Conservation (phyloP, 2,113 vertebrate genomes). For the Entomyzon cyanotis region DNA sequence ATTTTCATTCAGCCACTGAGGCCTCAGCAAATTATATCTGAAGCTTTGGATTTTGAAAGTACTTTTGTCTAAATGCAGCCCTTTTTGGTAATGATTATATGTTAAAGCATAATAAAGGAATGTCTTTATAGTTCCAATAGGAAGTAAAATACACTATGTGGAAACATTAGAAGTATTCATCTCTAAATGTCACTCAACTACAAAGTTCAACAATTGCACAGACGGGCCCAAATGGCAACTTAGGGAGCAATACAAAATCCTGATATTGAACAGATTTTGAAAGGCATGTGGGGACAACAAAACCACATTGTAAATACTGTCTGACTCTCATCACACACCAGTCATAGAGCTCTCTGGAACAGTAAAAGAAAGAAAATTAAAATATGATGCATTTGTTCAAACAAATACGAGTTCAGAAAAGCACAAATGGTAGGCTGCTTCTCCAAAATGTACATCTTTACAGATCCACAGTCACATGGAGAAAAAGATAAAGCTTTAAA, state of each 20-base stretch:
- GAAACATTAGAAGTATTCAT: conserved; percentile 29
- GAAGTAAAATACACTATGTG: not conserved
- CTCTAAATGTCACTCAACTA: conserved; percentile 15
- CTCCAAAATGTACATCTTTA: not conserved
- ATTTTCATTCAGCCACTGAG: not conserved
- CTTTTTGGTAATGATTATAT: conserved; percentile 30
- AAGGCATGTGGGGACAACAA: not conserved
- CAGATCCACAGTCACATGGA: not conserved
- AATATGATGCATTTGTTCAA: not conserved
- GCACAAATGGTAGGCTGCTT: not conserved
- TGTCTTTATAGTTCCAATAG: not conserved
- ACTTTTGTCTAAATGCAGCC: conserved; percentile 24
- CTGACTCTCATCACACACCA: not conserved
- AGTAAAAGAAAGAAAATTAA: not conserved
- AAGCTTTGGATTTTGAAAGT: conserved; percentile 22
- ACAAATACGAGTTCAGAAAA: not conserved
- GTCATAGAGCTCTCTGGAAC: not conserved
- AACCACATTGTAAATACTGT: not conserved
- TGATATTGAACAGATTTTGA: not conserved
- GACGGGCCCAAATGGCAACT: not conserved
- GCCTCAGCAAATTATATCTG: not conserved
- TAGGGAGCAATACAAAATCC: not conserved
- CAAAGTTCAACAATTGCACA: not conserved
- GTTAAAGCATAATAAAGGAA: conserved; percentile 18
- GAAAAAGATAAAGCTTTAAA: not conserved